A percentile compares a stretch with the other conserved stretches of the same genome.
These are phyloP conservation scores for Mungos mungo DNA, from an alignment of 2,113 vertebrate genomes.

Conservation along the genomic window DNA sequence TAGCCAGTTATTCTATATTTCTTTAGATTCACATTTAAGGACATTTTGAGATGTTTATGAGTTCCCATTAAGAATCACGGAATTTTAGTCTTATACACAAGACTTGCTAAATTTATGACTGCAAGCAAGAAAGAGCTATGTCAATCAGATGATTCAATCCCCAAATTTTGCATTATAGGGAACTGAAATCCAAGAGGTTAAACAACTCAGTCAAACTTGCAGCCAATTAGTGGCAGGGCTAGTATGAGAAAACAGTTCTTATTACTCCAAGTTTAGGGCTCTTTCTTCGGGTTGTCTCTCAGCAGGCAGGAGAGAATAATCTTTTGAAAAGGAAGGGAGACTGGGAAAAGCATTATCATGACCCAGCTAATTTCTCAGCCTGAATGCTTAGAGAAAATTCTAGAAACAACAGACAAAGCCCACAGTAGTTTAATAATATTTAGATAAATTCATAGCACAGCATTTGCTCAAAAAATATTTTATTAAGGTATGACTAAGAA, in stretches of 20 bases:
- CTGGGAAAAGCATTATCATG: not conserved
- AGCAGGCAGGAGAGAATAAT: not conserved
- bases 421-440: not conserved
- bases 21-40: constrained; percentile 7
- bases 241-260: not conserved
- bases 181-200: not conserved
- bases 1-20: not conserved
- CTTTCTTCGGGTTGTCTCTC: not conserved
- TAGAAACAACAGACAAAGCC: not conserved
- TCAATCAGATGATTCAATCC: not conserved
- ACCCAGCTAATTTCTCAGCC: not conserved
- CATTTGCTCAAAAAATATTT: not conserved
- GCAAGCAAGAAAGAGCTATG: not conserved
- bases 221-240: not conserved
- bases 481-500: not conserved
- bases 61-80: not conserved
- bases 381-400: not conserved
- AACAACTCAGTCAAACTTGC: not conserved
- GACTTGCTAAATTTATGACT: constrained; percentile 29
- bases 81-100: constrained; percentile 15
- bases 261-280: not conserved
- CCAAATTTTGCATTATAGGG: not conserved
- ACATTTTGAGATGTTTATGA: not conserved
- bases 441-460: not conserved
- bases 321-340: not conserved